Evolutionary conservation across 2,113 vertebrate species (phyloP).

Genomic region (Sturnira hondurensis): DNA sequence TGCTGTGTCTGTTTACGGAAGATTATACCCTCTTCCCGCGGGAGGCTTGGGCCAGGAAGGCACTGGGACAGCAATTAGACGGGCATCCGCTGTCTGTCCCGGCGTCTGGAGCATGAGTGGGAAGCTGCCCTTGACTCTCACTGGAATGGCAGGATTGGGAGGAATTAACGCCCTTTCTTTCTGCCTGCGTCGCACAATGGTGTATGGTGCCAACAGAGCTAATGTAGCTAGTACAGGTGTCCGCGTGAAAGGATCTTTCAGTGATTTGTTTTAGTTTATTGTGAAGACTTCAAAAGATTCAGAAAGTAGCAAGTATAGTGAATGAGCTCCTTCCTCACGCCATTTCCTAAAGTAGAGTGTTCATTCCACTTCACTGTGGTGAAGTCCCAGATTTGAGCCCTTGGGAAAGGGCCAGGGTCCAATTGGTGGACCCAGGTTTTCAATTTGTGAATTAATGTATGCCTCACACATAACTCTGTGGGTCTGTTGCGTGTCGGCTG

Average conservation of each 20-base stretch:
- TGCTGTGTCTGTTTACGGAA: not conserved
- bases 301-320: not conserved
- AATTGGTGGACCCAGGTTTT: not conserved
- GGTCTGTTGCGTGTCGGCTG: not conserved
- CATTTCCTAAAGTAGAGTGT: not conserved
- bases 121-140: not conserved
- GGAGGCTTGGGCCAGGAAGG: not conserved
- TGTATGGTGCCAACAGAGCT: not conserved
- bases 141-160: not conserved
- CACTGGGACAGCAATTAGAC: not conserved
- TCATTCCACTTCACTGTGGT: rapidly evolving
- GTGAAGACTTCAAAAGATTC: not conserved
- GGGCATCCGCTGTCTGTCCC: not conserved
- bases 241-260: not conserved
- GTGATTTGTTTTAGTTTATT: not conserved
- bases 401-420: not conserved
- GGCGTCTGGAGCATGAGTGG: not conserved
- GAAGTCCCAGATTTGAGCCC: rapidly evolving
- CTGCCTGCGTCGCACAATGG: not conserved
- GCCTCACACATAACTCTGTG: too few species aligned
- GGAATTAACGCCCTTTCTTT: not conserved
- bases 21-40: not conserved
- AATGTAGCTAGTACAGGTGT: not conserved
- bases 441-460: not conserved
- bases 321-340: too few species aligned